phyloP scores from a whole-genome alignment of 2,797 vertebrate genomes.

The Liasis olivaceus region DNA sequence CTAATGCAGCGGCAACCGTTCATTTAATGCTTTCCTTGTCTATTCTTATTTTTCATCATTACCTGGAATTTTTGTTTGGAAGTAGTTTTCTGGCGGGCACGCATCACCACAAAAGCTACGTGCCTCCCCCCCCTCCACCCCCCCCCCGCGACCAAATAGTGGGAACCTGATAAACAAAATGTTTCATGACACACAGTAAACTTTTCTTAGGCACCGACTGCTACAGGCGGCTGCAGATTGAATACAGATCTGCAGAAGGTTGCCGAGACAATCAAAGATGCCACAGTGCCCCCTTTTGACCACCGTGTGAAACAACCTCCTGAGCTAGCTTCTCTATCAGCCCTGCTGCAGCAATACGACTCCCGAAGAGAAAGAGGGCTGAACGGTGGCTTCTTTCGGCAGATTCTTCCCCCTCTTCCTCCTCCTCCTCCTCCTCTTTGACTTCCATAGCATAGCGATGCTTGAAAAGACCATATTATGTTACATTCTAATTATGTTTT shows the following conservation, averaged over 20 bases:
- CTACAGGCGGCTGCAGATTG: not conserved
- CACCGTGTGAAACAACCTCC: not conserved
- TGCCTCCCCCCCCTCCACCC: not conserved
- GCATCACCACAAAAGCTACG: conserved; percentile 45
- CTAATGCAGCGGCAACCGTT: not conserved
- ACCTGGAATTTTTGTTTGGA: conserved; percentile 43
- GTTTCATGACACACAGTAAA: conserved; percentile 63
- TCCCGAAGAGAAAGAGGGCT: conserved; percentile 17
- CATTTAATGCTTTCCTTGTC: not conserved
- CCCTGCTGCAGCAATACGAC: conserved; percentile 34
- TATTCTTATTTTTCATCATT: conserved; percentile 1
- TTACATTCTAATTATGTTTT: conserved; percentile 70
- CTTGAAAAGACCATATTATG: conserved; percentile 58
- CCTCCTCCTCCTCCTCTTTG: conserved; percentile 40
- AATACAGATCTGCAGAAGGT: accelerated
- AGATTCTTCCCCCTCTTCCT: not conserved
- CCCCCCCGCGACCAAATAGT: not conserved
- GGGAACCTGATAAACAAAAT: conserved; percentile 49
- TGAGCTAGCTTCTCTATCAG: not conserved
- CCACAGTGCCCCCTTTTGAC: conserved; percentile 78
- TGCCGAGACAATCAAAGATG: conserved; percentile 52
- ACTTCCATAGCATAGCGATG: conserved; percentile 49
- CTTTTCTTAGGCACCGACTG: conserved; percentile 48
- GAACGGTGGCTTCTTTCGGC: conserved; percentile 17
- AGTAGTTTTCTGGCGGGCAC: conserved; percentile 58